Evolutionary conservation across 64 coral and sea anemone species (phyloP).

Genomic region (Pocillopora verrucosa): DNA sequence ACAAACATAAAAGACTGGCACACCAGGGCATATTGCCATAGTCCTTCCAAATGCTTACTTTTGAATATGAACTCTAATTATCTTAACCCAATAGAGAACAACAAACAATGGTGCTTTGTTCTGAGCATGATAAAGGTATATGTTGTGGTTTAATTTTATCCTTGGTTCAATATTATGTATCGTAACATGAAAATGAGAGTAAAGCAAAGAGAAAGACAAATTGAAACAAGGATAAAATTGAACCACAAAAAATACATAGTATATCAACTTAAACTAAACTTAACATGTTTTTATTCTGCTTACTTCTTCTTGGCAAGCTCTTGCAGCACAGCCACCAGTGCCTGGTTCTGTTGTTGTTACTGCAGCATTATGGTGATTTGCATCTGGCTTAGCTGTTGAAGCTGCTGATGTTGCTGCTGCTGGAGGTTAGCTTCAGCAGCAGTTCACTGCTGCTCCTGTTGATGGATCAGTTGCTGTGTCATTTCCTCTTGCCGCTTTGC

Average conservation of each 20-base stretch:
- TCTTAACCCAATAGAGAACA: conserved; percentile 1
- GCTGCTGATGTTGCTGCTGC: conserved; percentile 53
- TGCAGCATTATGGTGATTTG: conserved; percentile 28
- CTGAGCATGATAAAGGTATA: no score
- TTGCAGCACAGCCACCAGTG: conserved; percentile 47
- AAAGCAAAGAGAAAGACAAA: no score
- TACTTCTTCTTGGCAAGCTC: conserved; percentile 56
- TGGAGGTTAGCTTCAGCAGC: conserved; percentile 44
- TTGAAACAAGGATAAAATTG: no score
- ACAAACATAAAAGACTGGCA: background rate
- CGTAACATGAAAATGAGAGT: no score
- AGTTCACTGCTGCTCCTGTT: conserved; percentile 37
- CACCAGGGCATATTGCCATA: background rate
- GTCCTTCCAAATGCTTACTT: background rate
- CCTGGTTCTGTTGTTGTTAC: conserved; percentile 37
- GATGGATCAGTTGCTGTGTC: conserved; percentile 55
- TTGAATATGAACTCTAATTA: background rate
- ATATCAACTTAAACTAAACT: no score
- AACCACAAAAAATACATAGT: no score
- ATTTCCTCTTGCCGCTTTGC: conserved; percentile 48
- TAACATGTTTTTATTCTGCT: no score
- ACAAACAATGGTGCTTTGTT: conserved; percentile 4
- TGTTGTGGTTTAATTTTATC: no score
- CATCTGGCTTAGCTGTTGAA: conserved; percentile 51
- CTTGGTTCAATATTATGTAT: no score